phyloP scores from a whole-genome alignment of 2,888 invertebrate species.

The Calameuta idolon region DNA sequence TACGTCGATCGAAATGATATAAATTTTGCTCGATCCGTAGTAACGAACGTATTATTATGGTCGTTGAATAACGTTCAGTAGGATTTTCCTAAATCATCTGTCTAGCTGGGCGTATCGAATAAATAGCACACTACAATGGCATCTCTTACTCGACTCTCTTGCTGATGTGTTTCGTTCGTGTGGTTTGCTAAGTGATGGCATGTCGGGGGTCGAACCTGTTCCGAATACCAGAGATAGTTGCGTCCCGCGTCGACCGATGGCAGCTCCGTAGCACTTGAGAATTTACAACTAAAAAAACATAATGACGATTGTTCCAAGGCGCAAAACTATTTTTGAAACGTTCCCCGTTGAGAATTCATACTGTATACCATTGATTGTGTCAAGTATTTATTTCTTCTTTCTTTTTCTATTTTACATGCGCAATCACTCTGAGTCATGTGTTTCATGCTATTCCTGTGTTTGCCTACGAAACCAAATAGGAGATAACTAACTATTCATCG shows the following conservation, averaged over 20 bases:
- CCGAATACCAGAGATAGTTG: conserved; percentile 48
- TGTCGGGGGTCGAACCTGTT: conserved; percentile 57
- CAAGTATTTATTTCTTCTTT: not conserved
- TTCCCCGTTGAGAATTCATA: not conserved
- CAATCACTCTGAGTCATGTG: not conserved
- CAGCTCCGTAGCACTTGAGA: conserved; percentile 23
- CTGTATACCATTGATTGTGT: not conserved
- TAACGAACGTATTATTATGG: not conserved
- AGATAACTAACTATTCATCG: not conserved
- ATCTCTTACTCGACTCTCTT: conserved; percentile 25
- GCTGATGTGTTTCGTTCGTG: conserved; percentile 16
- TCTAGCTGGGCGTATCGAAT: conserved; percentile 28
- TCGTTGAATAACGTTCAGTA: not conserved
- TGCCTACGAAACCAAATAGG: not conserved
- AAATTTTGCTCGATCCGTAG: not conserved
- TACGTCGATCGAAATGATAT: not conserved
- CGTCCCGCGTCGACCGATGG: conserved; percentile 25
- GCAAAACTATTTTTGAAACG: not conserved
- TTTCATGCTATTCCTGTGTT: not conserved
- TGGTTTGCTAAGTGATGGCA: conserved; percentile 45
- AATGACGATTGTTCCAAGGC: not conserved
- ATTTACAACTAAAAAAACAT: not conserved
- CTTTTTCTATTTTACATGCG: not conserved
- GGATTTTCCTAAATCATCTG: conserved; percentile 22
- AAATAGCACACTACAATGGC: conserved; percentile 36